Evolutionary conservation across 2,888 invertebrate genomes (phyloP), one percentile per base, ranked within the genome.

Genomic region (Pterostichus madidus): DNA sequence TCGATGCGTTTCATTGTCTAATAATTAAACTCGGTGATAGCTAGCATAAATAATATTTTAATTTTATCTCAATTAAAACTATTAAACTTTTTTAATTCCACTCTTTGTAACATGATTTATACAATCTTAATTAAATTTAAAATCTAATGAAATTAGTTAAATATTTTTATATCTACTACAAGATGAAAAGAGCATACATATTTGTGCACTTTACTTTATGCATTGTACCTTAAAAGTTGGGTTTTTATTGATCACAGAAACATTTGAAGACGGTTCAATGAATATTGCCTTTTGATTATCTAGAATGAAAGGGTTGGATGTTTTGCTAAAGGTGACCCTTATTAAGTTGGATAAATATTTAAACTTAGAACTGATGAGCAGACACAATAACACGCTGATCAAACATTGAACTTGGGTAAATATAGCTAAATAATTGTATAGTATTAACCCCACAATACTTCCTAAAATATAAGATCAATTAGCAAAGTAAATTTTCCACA

Each of bases 1-100:
- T 95, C 95, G 15, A 80, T 46, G 5, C 39, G 0, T 0, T 39
- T 7, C 5, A 3, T 39, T 2, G 5, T 5, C 5, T 39, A 39
- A 39, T 39, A 39, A 39, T 39, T 5, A 5, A 3, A 39, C 39
- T 39, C 5, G 6, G 5, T 8, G 39, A 39, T 0, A 1, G 5
- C 8, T 39, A 39, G 3, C 5, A 8, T 6, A 39, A 5, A 39
- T 24, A 39, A 3, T 3, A 39, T 39, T 39, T 39, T 3, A 39
- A 39, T 39, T 39, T 39, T 7, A 39, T 5, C 5, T 39, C 0
- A 8, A 39, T 39, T 39, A 39, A 3, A 39, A 39, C 7, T 39
- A 39, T 39, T 24, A n/a, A n/a, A n/a, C 35, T 5, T 35, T 35
- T 35, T 35, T 5, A 35, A 35, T 35, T 5, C 3, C 35, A 35